Base-by-base conservation (phyloP, 1,140 invertebrate genomes). In the Thereuonema tuberculata region DNA sequence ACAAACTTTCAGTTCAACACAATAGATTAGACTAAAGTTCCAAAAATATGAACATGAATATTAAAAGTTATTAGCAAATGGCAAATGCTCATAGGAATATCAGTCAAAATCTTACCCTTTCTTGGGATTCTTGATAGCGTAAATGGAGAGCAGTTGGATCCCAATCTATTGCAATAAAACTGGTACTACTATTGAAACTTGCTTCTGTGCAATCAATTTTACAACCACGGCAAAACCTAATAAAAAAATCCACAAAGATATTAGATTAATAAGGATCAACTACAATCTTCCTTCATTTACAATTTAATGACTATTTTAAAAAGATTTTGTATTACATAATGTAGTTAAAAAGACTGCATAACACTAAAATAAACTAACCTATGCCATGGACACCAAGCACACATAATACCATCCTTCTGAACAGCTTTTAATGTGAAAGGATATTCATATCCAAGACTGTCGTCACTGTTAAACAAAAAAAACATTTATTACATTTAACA, bases 71-170 rank as follows among this genome's bases (percentile, higher is more conserved):
- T n/a, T n/a, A n/a, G n/a, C n/a, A n/a, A n/a, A n/a, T n/a, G n/a
- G n/a, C n/a, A n/a, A n/a, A n/a, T n/a, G n/a, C n/a, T n/a, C n/a
- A n/a, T n/a, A n/a, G n/a, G n/a, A n/a, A n/a, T n/a, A n/a, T n/a
- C n/a, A n/a, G n/a, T n/a, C n/a, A n/a, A n/a, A 14, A 20, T 67
- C 68, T 66, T 69, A 87, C 86, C 73, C 80, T 82, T 73, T 91
- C 88, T 66, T 86, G 76, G 46, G 82, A 82, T 62, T 82, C 82
- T 74, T 92, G 87, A 74, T 92, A 93, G 43, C 89, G 77, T 58
- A 93, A 78, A 77, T 93, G 89, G 63, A 92, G 73, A 55, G 89
- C 89, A 17, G 89, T 91, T 57, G 87, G 88, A 70, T 93, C 88
- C 90, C 90, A 93, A 73, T 91, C 87, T 28, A 89, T 83, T 43